Conservation (phyloP, 2,888 invertebrate genomes). For the Fragum sueziense region DNA sequence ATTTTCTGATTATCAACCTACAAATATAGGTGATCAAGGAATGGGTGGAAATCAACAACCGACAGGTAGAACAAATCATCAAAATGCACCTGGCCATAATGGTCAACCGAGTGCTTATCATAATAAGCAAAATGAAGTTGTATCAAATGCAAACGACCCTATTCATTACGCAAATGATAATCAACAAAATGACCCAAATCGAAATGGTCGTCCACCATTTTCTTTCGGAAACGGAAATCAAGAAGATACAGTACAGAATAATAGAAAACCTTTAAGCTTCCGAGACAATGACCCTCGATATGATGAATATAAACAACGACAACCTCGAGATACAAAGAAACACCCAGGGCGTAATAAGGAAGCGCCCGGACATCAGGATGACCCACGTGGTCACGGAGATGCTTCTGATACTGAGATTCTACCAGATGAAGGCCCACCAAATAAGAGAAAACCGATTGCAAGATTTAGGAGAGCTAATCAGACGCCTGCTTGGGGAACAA, state of each 20-base stretch:
- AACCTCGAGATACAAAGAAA: too few species aligned
- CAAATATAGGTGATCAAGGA: too few species aligned
- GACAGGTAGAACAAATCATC: too few species aligned
- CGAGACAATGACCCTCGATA: constrained; percentile 9
- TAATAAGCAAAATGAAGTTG: background rate
- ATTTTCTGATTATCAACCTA: too few species aligned
- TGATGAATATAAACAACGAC: background rate
- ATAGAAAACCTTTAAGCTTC: constrained; percentile 16
- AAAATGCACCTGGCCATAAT: background rate
- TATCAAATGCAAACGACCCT: background rate
- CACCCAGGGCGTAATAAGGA: background rate
- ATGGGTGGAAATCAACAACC: background rate
- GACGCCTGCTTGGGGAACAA: background rate
- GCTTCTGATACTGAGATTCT: constrained; percentile 14
- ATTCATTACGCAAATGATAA: background rate
- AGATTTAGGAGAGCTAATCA: constrained; percentile 4
- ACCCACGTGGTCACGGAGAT: background rate
- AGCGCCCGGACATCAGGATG: background rate
- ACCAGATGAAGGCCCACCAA: constrained; percentile 6
- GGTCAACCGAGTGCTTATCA: too few species aligned
- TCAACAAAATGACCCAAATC: background rate
- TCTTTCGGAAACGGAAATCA: constrained; percentile 6
- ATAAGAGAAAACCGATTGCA: background rate
- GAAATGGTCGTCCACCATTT: background rate
- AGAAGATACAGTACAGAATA: background rate